Percentiles rank a stretch among this genome's conserved stretches.
phyloP scores from a whole-genome alignment of 2,113 vertebrate genomes.

The Elephas maximus region DNA sequence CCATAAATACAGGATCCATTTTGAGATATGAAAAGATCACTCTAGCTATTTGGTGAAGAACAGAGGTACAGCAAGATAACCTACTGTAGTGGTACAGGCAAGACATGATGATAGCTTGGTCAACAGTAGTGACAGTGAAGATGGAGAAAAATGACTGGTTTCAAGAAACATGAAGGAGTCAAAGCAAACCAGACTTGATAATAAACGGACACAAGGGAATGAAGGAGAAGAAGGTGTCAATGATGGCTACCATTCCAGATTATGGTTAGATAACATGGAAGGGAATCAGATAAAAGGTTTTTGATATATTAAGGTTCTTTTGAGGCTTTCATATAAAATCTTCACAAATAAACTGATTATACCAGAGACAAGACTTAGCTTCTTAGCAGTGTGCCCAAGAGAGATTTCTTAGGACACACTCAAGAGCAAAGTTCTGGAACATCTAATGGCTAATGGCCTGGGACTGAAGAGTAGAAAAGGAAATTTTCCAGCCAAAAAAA shows the following conservation, averaged over 20 bases:
- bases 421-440: background rate
- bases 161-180: background rate
- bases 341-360: background rate
- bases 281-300: background rate
- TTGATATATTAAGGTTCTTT: background rate
- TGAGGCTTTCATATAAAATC: background rate
- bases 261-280: background rate
- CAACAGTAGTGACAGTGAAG: background rate
- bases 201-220: background rate
- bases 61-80: background rate
- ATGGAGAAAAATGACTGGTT: background rate
- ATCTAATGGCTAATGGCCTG: background rate
- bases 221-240: background rate
- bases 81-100: background rate
- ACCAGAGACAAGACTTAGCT: background rate
- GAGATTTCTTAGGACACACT: background rate
- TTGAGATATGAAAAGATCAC: background rate
- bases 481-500: too few species aligned
- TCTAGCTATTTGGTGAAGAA: background rate
- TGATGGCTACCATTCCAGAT: background rate
- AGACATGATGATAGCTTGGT: accelerated
- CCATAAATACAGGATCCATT: background rate
- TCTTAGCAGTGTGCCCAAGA: background rate
- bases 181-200: background rate
- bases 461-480: background rate